Base-by-base conservation (phyloP, 2,888 invertebrate genomes). In the Mycalesis mineus region DNA sequence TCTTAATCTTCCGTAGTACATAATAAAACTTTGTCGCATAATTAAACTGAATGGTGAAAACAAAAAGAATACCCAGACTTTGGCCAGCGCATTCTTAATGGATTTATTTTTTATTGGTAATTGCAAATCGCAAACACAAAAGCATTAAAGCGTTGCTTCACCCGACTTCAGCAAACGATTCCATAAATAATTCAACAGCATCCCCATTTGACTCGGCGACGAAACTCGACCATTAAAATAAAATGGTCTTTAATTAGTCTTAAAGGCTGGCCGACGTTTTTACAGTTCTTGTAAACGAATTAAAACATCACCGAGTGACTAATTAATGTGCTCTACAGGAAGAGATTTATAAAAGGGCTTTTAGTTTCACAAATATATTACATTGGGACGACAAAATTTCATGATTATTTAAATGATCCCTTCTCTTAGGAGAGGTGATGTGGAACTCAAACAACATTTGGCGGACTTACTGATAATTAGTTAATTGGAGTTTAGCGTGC, bases 111-210 rank as follows among this genome's bases (percentile, higher is more conserved):
- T 47, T 41, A 48, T 55, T 41, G 11, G 41, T 48, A 33, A 55
- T 48, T 48, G 48, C 22, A 48, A 40, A 55, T 14, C 22, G 15
- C 41, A 49, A 47, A 49, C 28, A 49, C 42, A 49, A 42, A 55
- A 42, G 5, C 37, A 28, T 37, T 39, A 28, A 49, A 49, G 49
- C 41, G 31, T 41, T 33, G 42, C 14, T 22, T 40, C 36, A 33
- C 29, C 31, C 7, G 37, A 51, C 50, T 31, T 50, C 49, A 28
- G 49, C 28, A 33, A 50, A 56, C 37, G 44, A 37, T 45, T 50
- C 22, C 39, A 56, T 56, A 39, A 37, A 56, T 51, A 44, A 56
- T 50, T 56, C 56, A 56, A 50, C 36, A 39, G 44, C 9, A 36
- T 55, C 42, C 41, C 31, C 42, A 28, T 56, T 56, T 56, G 44